A percentile compares a stretch with the other conserved stretches of the same genome.
Conservation (phyloP, 1,140 invertebrate genomes). For the Zelostemma sp. region DNA sequence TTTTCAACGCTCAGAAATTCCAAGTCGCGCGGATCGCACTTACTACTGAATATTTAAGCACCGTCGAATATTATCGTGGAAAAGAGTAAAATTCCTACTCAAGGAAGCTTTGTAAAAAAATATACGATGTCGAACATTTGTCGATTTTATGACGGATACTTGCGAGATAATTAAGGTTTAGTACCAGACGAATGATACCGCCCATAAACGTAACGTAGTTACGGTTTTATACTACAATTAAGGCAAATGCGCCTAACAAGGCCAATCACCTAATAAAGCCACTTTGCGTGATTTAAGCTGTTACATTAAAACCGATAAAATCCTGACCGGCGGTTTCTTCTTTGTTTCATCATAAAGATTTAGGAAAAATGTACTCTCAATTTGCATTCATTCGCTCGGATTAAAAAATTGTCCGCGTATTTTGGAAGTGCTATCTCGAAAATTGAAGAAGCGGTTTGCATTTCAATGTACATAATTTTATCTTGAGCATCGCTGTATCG, state of each 20-base stretch:
- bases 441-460: too few species aligned
- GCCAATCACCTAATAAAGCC: slow-evolving; percentile 48
- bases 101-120: slow-evolving; percentile 33
- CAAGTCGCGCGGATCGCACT: slow-evolving; percentile 33
- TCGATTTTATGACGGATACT: slow-evolving; percentile 43
- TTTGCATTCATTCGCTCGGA: too few species aligned
- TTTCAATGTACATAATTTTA: slow-evolving; percentile 5
- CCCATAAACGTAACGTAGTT: slow-evolving; percentile 46
- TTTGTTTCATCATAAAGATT: too few species aligned
- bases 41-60: slow-evolving; percentile 38
- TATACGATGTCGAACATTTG: slow-evolving; percentile 40
- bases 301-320: slow-evolving; percentile 45
- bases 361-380: too few species aligned
- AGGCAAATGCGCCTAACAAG: slow-evolving; percentile 45
- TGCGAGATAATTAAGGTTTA: slow-evolving; percentile 45
- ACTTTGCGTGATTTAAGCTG: slow-evolving; percentile 42
- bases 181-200: slow-evolving; percentile 35
- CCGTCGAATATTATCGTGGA: slow-evolving; percentile 25
- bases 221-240: slow-evolving; percentile 50
- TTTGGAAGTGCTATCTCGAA: too few species aligned
- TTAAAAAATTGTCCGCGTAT: too few species aligned
- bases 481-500: neutral
- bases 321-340: slow-evolving; percentile 18
- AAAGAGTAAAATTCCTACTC: slow-evolving; percentile 40
- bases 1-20: slow-evolving; percentile 42